phyloP scores from a whole-genome alignment of 1,140 invertebrate genomes.

The Hyles euphorbiae region DNA sequence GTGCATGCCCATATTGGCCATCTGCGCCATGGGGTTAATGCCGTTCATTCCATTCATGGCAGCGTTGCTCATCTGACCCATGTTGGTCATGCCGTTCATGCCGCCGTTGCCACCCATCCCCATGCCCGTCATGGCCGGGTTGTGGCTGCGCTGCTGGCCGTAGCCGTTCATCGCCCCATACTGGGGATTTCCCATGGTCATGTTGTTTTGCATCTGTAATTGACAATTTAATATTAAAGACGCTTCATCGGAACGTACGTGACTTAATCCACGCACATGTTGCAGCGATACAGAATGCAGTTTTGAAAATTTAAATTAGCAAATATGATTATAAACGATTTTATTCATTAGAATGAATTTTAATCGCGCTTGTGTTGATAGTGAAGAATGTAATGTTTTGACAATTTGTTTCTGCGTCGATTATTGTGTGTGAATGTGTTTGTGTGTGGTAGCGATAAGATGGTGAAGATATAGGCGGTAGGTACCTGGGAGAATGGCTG shows the following conservation, averaged over 20 bases:
- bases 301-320: no score
- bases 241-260: slow-evolving; percentile 12
- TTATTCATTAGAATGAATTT: no score
- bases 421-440: background rate
- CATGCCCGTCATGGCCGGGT: slow-evolving; percentile 79
- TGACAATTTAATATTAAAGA: slow-evolving; percentile 13
- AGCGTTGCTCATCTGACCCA: slow-evolving; percentile 73
- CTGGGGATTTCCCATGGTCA: slow-evolving; percentile 75
- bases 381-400: no score
- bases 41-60: slow-evolving; percentile 73
- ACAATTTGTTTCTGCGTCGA: no score
- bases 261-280: slow-evolving; percentile 15
- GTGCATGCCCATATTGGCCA: slow-evolving; percentile 81
- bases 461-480: background rate
- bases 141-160: slow-evolving; percentile 71
- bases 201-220: slow-evolving; percentile 74
- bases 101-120: slow-evolving; percentile 78
- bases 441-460: no score
- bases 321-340: no score
- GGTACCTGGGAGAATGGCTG: slow-evolving; percentile 74
- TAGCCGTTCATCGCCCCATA: slow-evolving; percentile 74
- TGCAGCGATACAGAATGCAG: no score
- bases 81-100: slow-evolving; percentile 77
- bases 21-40: slow-evolving; percentile 78
- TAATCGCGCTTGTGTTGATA: no score